These are phyloP conservation scores for Hyperoplus lanceolatus DNA, from an alignment of 2,797 vertebrate genomes.

Conservation along the genomic window DNA sequence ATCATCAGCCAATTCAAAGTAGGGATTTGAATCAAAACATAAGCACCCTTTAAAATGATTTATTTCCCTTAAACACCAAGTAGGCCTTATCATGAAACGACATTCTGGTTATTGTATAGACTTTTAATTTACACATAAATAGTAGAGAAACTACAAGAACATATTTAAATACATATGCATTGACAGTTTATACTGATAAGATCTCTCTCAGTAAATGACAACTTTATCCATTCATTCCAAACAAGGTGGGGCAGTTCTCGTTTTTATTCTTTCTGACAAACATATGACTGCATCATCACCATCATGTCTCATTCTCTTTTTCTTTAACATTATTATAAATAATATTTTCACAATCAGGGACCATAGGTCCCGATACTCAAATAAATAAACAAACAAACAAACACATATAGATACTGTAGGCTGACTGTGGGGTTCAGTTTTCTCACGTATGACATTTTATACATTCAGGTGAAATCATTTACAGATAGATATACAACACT, in stretches of 20 bases:
- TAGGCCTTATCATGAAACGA: conserved; percentile 7
- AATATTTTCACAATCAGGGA: conserved; percentile 64
- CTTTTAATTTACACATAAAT: conserved; percentile 96
- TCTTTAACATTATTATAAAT: conserved; percentile 74
- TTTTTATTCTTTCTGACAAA: conserved; percentile 63
- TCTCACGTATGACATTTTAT: conserved; percentile 62
- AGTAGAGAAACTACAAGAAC: conserved; percentile 98
- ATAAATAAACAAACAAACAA: conserved; percentile 67
- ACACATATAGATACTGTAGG: conserved; percentile 57
- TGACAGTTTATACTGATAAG: conserved; percentile 87
- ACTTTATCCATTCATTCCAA: conserved; percentile 86
- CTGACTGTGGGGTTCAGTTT: conserved; percentile 54
- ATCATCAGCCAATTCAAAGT: background rate
- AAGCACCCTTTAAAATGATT: background rate
- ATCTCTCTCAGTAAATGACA: conserved; percentile 83
- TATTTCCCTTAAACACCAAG: background rate
- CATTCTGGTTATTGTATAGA: conserved; percentile 84
- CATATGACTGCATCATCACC: conserved; percentile 36
- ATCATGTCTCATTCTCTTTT: conserved; percentile 44
- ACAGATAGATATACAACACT: conserved; percentile 66
- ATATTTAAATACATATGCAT: conserved; percentile 98
- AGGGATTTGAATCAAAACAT: background rate
- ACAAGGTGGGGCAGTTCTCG: conserved; percentile 56
- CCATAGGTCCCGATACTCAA: conserved; percentile 56
- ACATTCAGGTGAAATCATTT: conserved; percentile 67